phyloP scores from a whole-genome alignment of 2,888 invertebrate species.

The Imbricaverruca yamaguchii region DNA sequence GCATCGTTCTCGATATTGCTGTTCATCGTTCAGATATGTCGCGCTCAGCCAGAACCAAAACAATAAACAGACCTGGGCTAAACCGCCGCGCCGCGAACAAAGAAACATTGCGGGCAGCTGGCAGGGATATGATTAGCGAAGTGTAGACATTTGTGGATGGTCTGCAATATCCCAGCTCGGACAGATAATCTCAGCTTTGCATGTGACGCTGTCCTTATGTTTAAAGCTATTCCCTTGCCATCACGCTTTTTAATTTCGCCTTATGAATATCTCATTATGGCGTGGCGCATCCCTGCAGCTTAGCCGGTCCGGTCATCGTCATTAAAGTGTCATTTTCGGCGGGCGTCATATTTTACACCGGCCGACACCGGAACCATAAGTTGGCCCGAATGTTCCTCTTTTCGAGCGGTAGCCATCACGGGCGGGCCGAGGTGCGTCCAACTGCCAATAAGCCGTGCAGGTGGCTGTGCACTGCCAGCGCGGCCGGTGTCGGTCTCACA shows the following conservation, averaged over 20 bases:
- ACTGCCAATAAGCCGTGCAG: background rate
- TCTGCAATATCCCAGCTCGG: background rate
- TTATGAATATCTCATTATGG: slow-evolving; percentile 12
- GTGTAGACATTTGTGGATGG: background rate
- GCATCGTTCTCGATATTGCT: too few species aligned
- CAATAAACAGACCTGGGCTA: too few species aligned
- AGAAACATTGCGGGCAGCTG: too few species aligned
- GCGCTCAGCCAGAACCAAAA: too few species aligned
- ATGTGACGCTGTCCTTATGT: slow-evolving; percentile 6
- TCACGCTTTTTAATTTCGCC: slow-evolving; percentile 19
- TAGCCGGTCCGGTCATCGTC: slow-evolving; percentile 2
- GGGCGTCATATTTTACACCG: slow-evolving; percentile 3
- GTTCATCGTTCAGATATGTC: too few species aligned
- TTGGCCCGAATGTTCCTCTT: background rate
- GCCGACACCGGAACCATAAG: background rate
- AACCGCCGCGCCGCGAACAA: too few species aligned
- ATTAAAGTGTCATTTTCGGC: slow-evolving; percentile 18
- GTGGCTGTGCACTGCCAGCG: background rate
- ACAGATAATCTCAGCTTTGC: background rate
- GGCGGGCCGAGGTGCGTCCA: background rate
- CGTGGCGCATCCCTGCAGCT: background rate
- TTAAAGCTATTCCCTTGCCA: slow-evolving; percentile 5
- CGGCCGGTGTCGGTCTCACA: background rate
- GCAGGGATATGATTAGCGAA: too few species aligned
- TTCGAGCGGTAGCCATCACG: background rate